Conservation (phyloP, 2,888 invertebrate species). For the Drosophila falleni region DNA sequence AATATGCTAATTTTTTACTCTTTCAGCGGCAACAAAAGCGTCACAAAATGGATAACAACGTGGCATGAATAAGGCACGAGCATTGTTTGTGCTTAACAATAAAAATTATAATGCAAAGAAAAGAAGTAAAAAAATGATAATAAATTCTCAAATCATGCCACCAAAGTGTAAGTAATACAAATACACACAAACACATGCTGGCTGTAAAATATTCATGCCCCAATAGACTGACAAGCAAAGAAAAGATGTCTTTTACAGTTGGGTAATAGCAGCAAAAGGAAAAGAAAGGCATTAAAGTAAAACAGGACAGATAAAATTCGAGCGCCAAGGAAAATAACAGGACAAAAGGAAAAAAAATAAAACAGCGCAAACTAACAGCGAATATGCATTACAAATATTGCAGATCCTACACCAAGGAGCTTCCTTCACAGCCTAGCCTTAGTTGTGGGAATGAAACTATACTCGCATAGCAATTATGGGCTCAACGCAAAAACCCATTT, state of each 20-base stretch:
- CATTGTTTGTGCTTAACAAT: slow-evolving; percentile 59
- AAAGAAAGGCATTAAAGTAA: slow-evolving; percentile 55
- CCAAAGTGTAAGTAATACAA: slow-evolving; percentile 40
- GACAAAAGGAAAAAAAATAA: slow-evolving; percentile 36
- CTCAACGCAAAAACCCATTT: slow-evolving; percentile 45
- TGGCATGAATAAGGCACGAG: slow-evolving; percentile 39
- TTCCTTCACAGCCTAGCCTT: neutral
- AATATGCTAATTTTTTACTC: slow-evolving; percentile 30
- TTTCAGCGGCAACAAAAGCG: slow-evolving; percentile 24
- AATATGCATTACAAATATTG: slow-evolving; percentile 79
- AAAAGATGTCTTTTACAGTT: slow-evolving; percentile 63
- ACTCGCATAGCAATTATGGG: slow-evolving; percentile 52
- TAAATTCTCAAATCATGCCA: slow-evolving; percentile 51
- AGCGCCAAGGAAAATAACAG: slow-evolving; percentile 24
- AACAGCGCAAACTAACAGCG: slow-evolving; percentile 58
- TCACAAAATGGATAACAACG: slow-evolving; percentile 32
- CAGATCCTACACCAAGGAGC: slow-evolving; percentile 12
- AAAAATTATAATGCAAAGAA: slow-evolving; percentile 62
- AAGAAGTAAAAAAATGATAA: slow-evolving; percentile 29
- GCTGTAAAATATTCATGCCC: slow-evolving; percentile 77
- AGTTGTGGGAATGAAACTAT: slow-evolving; percentile 25
- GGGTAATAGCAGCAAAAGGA: slow-evolving; percentile 6
- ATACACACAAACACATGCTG: slow-evolving; percentile 25
- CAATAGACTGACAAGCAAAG: slow-evolving; percentile 70
- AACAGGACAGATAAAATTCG: slow-evolving; percentile 38